Evolutionary conservation across 1,140 invertebrate genomes (phyloP).

Genomic region (Trachymyrmex septentrionalis): DNA sequence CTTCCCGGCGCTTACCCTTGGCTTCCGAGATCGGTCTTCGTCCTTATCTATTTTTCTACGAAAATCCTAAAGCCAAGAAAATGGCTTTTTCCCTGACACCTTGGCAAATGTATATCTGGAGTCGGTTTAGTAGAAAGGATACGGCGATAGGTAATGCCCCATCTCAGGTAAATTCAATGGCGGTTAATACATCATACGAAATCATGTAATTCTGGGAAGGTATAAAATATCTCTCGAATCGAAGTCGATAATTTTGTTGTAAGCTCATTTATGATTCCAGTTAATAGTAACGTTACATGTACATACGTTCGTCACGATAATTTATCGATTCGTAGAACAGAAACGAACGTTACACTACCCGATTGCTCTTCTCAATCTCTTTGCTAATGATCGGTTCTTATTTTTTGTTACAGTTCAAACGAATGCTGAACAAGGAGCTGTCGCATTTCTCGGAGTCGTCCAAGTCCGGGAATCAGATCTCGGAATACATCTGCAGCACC

Average conservation of each 20-base stretch:
- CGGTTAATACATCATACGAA: neutral
- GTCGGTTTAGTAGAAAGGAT: neutral
- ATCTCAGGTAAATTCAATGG: neutral
- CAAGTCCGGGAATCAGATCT: slow-evolving; percentile 99
- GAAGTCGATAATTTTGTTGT: neutral
- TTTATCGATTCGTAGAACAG: neutral
- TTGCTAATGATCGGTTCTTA: neutral
- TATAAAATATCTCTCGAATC: neutral
- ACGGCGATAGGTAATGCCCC: neutral
- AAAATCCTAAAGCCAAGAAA: slow-evolving; percentile 9
- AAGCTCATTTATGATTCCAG: neutral
- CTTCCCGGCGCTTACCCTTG: neutral
- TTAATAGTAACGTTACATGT: neutral
- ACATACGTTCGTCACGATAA: neutral
- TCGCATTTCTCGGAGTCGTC: slow-evolving; percentile 99
- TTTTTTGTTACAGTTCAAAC: slow-evolving; percentile 95
- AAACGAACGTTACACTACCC: too few relatives aligned
- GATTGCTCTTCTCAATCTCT: neutral
- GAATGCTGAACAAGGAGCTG: slow-evolving; percentile 99
- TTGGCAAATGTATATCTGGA: neutral
- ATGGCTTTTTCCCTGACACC: neutral
- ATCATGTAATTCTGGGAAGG: neutral
- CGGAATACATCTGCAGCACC: slow-evolving; percentile 99
- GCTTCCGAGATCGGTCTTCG: neutral
- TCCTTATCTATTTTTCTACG: neutral